Evolutionary conservation across 2,888 invertebrate genomes (phyloP).

Genomic region (Aproaerema taeniolella): DNA sequence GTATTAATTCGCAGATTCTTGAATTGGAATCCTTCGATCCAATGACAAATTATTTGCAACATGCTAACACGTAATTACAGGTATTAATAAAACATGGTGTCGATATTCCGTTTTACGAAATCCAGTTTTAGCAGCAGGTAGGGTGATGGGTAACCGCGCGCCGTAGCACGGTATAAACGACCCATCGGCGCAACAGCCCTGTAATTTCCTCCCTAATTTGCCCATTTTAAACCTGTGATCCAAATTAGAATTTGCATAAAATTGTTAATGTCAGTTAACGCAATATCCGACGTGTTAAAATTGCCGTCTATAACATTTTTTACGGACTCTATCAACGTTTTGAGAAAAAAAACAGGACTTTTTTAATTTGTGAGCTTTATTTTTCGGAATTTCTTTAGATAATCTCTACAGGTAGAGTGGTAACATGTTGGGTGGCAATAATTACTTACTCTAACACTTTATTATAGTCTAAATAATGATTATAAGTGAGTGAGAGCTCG

Average conservation of each 20-base stretch:
- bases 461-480: conserved; percentile 70
- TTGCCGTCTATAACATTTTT: conserved; percentile 48
- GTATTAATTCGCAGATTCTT: conserved; percentile 62
- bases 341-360: no score
- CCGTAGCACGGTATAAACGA: conserved; percentile 48
- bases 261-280: conserved; percentile 66
- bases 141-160: conserved; percentile 32
- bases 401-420: conserved; percentile 6
- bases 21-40: conserved; percentile 26
- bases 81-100: conserved; percentile 2
- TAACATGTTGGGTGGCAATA: conserved; percentile 56
- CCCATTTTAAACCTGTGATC: conserved; percentile 61
- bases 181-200: conserved; percentile 57
- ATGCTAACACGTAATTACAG: conserved; percentile 4
- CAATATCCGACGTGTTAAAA: conserved; percentile 60
- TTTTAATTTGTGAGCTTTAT: background rate
- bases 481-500: conserved; percentile 60
- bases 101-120: conserved; percentile 7
- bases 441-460: conserved; percentile 66
- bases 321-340: conserved; percentile 45
- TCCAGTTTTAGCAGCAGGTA: conserved; percentile 5
- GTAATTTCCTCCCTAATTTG: conserved; percentile 65
- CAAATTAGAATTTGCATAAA: conserved; percentile 70
- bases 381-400: background rate
- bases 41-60: conserved; percentile 19